These are phyloP conservation scores for Ophthalmolycus amberensis DNA, from an alignment of 2,113 vertebrate genomes.

Conservation along the genomic window DNA sequence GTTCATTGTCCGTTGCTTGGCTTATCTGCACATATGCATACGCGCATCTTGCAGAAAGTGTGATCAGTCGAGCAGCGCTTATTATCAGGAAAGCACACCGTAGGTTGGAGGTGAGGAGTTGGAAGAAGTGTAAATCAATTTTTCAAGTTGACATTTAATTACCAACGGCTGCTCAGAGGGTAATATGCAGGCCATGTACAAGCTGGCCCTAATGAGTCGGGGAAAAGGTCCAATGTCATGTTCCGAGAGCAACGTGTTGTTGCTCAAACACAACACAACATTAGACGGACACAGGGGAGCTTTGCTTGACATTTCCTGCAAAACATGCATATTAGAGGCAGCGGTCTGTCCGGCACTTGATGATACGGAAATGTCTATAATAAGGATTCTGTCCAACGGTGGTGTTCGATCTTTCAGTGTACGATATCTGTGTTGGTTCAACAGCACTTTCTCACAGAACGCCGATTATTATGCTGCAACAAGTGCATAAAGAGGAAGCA, in stretches of 20 bases:
- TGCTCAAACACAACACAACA: conserved; percentile 11
- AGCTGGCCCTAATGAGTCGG: conserved; percentile 35
- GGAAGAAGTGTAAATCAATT: conserved; percentile 24
- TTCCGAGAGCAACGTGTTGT: conserved; percentile 22
- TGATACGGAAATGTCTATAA: not conserved
- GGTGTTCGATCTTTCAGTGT: not conserved
- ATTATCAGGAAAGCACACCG: not conserved
- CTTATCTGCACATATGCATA: conserved; percentile 13
- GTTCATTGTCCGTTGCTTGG: not conserved
- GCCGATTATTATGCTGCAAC: no score
- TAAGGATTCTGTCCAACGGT: not conserved
- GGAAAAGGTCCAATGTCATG: conserved; percentile 46
- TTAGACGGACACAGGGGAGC: conserved; percentile 18
- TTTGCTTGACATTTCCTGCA: conserved; percentile 40
- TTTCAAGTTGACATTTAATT: conserved; percentile 42
- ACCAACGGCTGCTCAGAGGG: conserved; percentile 34
- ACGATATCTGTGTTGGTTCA: not conserved
- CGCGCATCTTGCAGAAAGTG: not conserved
- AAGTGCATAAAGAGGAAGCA: no score
- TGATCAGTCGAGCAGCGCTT: not conserved
- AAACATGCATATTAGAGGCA: not conserved
- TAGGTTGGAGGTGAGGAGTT: conserved; percentile 1
- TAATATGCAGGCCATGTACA: conserved; percentile 14
- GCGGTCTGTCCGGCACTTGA: not conserved
- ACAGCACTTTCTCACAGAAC: no score